phyloP scores from a whole-genome alignment of 2,888 invertebrate genomes.

The Parnassius orleans region DNA sequence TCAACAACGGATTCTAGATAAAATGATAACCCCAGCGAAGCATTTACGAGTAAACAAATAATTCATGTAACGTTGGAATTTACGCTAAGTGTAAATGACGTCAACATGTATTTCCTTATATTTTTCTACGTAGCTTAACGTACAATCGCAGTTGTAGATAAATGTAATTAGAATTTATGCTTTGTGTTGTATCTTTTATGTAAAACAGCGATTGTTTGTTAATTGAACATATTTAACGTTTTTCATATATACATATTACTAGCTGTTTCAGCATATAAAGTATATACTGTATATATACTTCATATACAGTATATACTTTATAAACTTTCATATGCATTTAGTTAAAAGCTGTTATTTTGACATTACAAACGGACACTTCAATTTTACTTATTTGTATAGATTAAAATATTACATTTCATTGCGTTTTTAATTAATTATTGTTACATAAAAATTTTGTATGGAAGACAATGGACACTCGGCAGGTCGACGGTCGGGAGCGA shows the following conservation, averaged over 20 bases:
- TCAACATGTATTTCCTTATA: constrained; percentile 15
- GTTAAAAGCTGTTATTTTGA: too few species aligned
- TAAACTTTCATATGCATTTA: too few species aligned
- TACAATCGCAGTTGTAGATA: too few species aligned
- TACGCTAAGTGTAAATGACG: constrained; percentile 18
- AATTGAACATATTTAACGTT: neutral
- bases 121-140: neutral
- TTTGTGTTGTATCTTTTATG: neutral
- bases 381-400: too few species aligned
- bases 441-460: constrained; percentile 23
- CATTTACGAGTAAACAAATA: constrained; percentile 24
- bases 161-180: too few species aligned
- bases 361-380: too few species aligned
- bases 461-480: constrained; percentile 41
- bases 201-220: neutral
- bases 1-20: constrained; percentile 18
- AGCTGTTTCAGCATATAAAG: too few species aligned
- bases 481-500: constrained; percentile 45
- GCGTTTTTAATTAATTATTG: too few species aligned
- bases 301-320: too few species aligned
- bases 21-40: constrained; percentile 19
- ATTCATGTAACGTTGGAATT: constrained; percentile 18
- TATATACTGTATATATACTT: too few species aligned
- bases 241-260: too few species aligned
- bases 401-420: too few species aligned